Conservation (phyloP, 2,113 vertebrate genomes). For the Macquaria australasica region DNA sequence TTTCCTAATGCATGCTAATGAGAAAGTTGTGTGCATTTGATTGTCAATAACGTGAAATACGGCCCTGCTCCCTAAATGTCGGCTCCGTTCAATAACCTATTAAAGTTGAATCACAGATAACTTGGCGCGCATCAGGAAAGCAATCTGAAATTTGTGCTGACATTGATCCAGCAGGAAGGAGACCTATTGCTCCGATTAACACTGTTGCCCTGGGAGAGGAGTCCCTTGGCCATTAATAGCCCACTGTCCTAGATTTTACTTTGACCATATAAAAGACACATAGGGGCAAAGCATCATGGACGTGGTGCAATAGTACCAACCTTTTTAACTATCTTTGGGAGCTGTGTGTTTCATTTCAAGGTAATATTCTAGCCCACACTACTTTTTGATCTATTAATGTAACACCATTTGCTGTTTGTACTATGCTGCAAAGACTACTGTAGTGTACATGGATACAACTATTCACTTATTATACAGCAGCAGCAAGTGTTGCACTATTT, state of each 20-base stretch:
- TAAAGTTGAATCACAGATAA: slow-evolving; percentile 90
- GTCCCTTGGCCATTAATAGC: slow-evolving; percentile 79
- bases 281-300: slow-evolving; percentile 39
- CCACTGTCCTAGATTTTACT: slow-evolving; percentile 76
- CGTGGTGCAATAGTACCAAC: slow-evolving; percentile 4
- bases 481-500: not conserved
- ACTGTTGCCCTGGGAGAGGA: slow-evolving; percentile 81
- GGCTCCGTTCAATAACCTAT: slow-evolving; percentile 88
- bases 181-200: slow-evolving; percentile 88
- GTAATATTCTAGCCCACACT: slow-evolving; percentile 9
- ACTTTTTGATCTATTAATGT: slow-evolving; percentile 24
- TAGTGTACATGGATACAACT: not conserved
- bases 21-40: slow-evolving; percentile 86
- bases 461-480: not conserved
- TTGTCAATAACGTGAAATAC: slow-evolving; percentile 88
- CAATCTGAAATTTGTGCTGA: slow-evolving; percentile 90
- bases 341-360: slow-evolving; percentile 36
- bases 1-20: slow-evolving; percentile 88
- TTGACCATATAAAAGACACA: slow-evolving; percentile 72
- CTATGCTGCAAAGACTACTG: not conserved
- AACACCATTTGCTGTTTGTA: slow-evolving; percentile 21
- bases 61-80: slow-evolving; percentile 85
- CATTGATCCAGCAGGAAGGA: slow-evolving; percentile 88
- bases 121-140: slow-evolving; percentile 86
- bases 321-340: slow-evolving; percentile 30